Percentiles rank a stretch among this genome's conserved stretches.
Conservation (phyloP, 2,113 vertebrate genomes). For the Eubucco bourcierii region DNA sequence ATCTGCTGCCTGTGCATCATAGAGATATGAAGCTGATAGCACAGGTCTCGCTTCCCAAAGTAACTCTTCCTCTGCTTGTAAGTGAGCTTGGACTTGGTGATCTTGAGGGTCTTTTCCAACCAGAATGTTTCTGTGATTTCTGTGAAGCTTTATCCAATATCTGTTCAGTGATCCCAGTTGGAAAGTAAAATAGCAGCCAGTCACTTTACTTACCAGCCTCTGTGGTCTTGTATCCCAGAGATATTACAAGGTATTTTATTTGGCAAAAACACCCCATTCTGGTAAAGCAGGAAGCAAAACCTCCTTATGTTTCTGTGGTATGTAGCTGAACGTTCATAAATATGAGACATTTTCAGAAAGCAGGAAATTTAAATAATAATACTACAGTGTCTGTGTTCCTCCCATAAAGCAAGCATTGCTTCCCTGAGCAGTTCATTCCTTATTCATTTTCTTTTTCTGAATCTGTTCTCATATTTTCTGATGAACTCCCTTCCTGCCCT, state of each 20-base stretch:
- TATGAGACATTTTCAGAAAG: not conserved
- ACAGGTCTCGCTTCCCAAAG: not conserved
- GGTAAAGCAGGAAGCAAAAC: not conserved
- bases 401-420: not conserved
- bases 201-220: not conserved
- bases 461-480: not conserved
- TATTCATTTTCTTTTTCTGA: conserved; percentile 6
- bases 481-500: conserved; percentile 14
- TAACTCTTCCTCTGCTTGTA: not conserved
- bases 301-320: not conserved
- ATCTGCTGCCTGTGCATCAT: not conserved
- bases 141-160: not conserved
- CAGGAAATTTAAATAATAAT: not conserved
- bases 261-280: not conserved
- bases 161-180: not conserved
- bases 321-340: not conserved
- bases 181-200: not conserved
- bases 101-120: too few species aligned
- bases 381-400: not conserved
- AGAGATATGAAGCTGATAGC: not conserved
- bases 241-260: not conserved
- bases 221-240: not conserved
- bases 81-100: not conserved
- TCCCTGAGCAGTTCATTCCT: not conserved
- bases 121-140: too few species aligned